Evolutionary conservation across 2,113 vertebrate genomes (phyloP), one percentile per base, ranked within the genome.

Genomic region (Tympanuchus pallidicinctus): DNA sequence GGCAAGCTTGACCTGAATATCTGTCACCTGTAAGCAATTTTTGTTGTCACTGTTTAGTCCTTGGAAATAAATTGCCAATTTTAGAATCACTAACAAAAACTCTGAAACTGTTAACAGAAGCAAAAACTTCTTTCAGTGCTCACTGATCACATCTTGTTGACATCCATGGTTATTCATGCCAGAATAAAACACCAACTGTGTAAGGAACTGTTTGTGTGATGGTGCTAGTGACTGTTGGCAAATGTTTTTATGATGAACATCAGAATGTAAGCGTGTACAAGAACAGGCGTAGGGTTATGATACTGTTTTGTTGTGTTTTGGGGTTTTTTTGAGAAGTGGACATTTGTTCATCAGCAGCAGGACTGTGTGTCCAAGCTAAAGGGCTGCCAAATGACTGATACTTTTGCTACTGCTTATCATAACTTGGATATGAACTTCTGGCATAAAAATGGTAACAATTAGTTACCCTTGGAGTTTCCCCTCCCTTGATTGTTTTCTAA

Each of bases 401-500:
- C 72, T 93, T 95, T 90, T 86, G 20, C 83, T 67, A 34, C 69
- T 72, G 40, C 32, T 86, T 80, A 47, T 67, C 52, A 18, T 94
- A 89, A 72, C 70, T 94, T 90, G 66, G 57, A 76, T 72, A 21
- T 83, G 65, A 84, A 86, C 63, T 91, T 86, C 7, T 71, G 85
- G 59, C 73, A 20, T 77, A 57, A 48, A 83, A 38, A 73, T 36
- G 43, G 40, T 21, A 85, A 40, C 82, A 90, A 28, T 92, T 91
- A 69, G 40, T 66, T 91, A 48, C 81, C 34, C 57, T 36, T 1
- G 0, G 15, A 72, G 30, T 67, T 92, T n/a, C 24, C 61, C 8
- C 48, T 88, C 14, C 60, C 79, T 77, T 86, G 47, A 78, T 81
- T 85, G 20, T 88, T 96, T 92, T 92, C 64, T 73, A 70, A 87